Base-by-base conservation (phyloP, 2,113 vertebrate species). In the Acrocephalus arundinaceus region DNA sequence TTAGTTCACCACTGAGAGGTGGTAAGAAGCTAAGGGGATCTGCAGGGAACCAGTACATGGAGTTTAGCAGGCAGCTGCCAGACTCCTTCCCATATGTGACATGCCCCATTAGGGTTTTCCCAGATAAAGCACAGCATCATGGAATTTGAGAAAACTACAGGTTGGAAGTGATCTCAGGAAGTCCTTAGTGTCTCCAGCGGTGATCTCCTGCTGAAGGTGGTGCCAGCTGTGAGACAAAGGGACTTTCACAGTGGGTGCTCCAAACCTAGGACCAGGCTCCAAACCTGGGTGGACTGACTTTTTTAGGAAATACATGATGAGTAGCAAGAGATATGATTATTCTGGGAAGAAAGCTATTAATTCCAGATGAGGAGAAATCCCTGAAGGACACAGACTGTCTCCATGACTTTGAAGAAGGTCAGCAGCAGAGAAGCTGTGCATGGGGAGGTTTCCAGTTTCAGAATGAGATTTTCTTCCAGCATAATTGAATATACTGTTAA, bases 401-500 rank as follows among this genome's bases (percentile, higher is more conserved):
- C 55, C 5, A 4, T 89, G 89, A 92, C 86, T 89, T 93, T 95
- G 78, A 95, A 74, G 80, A 91, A 96, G 71, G 81, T 94, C 87
- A 85, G 25, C n/a, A 79, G 78, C 76, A 86, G 30, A 85, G n/a
- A 54, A 95, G 35, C 59, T 91, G 52, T 3, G 1, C 72, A 41
- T 0, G 1, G 51, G 65, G 75, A 91, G 63, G 68, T 74, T 90
- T 93, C 68, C 21, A 37, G 55, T 93, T 90, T 93, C 87, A 77
- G 65, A 91, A 92, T 54, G 79, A 94, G 52, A 80, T 93, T 75
- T 90, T 86, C 82, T 77, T 77, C 63, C 55, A 67, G 23, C 30
- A n/a, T 75, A 94, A 95, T 72, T 85, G 28, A 92, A 95, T 88
- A 77, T 80, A 77, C 33, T 65, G 63, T 90, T 88, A 77, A 92